Evolutionary conservation across 23 tunicate species (phyloP).

Genomic region (Diplosoma virens): DNA sequence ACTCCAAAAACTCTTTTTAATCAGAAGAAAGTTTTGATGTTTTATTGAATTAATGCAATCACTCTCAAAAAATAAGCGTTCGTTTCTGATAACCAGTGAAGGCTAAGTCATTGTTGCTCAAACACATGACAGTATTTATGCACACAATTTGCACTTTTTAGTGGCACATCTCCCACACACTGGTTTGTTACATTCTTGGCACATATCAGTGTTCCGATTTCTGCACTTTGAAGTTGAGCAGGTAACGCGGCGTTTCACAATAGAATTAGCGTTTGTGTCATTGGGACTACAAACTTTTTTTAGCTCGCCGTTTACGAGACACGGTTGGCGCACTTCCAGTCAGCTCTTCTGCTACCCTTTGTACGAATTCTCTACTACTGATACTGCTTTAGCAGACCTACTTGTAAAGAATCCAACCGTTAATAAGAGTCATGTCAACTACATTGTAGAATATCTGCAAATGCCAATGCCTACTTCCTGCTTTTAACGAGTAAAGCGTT

Average conservation of each 20-base stretch:
- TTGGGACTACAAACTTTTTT: slow-evolving; percentile 10
- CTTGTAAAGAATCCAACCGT: no score
- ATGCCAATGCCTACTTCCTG: slow-evolving; percentile 26
- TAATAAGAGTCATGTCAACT: no score
- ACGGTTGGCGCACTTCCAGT: slow-evolving; percentile 27
- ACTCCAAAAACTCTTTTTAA: not conserved
- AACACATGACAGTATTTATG: not conserved
- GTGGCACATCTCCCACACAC: slow-evolving; percentile 21
- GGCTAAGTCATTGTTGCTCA: not conserved
- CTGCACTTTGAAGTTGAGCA: slow-evolving; percentile 33
- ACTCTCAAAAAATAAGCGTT: not conserved
- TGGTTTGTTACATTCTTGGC: slow-evolving; percentile 22
- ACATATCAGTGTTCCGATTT: slow-evolving; percentile 26
- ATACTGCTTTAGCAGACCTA: slow-evolving; percentile 15
- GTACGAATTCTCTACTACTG: slow-evolving; percentile 8
- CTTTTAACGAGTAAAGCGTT: slow-evolving; percentile 4
- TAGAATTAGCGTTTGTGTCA: not conserved
- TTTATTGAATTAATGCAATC: not conserved
- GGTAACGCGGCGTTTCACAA: slow-evolving; percentile 17
- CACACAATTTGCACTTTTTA: slow-evolving; percentile 17
- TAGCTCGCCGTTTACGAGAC: slow-evolving; percentile 18
- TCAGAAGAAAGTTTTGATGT: not conserved
- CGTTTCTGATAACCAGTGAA: slow-evolving; percentile 13
- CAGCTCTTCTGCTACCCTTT: slow-evolving; percentile 29
- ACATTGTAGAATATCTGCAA: slow-evolving; percentile 12